Evolutionary conservation across 2,113 vertebrate species (phyloP).

Genomic region (Bujurquina vittata): DNA sequence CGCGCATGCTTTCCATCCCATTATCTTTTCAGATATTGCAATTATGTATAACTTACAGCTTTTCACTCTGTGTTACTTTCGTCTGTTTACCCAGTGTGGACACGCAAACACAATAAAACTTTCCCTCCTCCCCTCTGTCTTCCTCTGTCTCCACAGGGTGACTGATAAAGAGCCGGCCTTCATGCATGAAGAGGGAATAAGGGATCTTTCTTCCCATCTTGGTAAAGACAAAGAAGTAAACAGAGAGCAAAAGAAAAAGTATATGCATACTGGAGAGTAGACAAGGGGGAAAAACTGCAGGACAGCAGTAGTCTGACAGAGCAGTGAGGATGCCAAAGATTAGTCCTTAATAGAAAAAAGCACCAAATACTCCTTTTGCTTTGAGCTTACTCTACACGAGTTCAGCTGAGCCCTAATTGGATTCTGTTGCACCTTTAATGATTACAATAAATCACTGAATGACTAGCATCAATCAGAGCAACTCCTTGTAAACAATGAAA

Average conservation of each 20-base stretch:
- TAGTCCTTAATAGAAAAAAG: not conserved
- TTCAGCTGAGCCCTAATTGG: not conserved
- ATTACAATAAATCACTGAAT: not conserved
- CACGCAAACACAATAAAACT: slow-evolving; percentile 11
- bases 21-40: not conserved
- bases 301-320: not conserved
- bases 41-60: not conserved
- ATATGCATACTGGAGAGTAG: not conserved
- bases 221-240: slow-evolving; percentile 47
- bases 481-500: not conserved
- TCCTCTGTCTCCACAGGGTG: slow-evolving; percentile 20
- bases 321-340: not conserved
- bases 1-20: not conserved
- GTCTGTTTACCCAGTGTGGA: not conserved
- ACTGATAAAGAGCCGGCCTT: slow-evolving; percentile 48
- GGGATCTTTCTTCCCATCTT: slow-evolving; percentile 41
- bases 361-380: not conserved
- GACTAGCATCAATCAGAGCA: not conserved
- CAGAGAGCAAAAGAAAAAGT: slow-evolving; percentile 4
- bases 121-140: not conserved
- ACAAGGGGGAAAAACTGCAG: not conserved
- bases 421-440: not conserved
- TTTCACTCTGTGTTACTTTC: not conserved
- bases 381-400: not conserved
- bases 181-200: slow-evolving; percentile 66